Percentiles rank a stretch among this genome's conserved stretches.
phyloP scores from a whole-genome alignment of 2,888 invertebrate genomes.

The Thecocarcelia acutangulata region DNA sequence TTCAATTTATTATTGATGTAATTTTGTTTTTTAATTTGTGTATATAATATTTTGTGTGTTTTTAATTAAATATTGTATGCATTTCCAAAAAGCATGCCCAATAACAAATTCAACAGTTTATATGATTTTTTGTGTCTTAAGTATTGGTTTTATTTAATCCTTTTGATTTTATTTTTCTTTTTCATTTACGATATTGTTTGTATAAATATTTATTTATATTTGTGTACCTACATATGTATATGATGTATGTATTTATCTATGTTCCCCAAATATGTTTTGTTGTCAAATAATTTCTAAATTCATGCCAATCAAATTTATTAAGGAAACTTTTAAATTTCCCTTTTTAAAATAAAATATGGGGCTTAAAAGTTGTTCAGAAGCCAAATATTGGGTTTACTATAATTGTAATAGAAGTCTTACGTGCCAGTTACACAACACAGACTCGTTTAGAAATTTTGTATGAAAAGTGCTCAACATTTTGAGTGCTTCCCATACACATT shows the following conservation, averaged over 20 bases:
- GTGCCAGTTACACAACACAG: too few species aligned
- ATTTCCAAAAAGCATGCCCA: constrained; percentile 64
- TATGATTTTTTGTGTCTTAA: constrained; percentile 47
- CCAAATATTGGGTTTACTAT: too few species aligned
- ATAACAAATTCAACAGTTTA: constrained; percentile 69
- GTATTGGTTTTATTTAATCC: constrained; percentile 9
- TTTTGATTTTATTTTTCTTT: constrained; percentile 15
- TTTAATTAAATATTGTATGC: constrained; percentile 61
- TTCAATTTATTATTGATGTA: not conserved
- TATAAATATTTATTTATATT: constrained; percentile 68
- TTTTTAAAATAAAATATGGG: too few species aligned
- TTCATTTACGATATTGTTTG: constrained; percentile 74
- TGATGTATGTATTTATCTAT: constrained; percentile 52
- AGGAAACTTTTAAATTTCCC: not conserved
- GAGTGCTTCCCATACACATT: too few species aligned
- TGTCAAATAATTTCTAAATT: constrained; percentile 30
- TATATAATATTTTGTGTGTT: constrained; percentile 38
- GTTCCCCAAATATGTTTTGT: constrained; percentile 45
- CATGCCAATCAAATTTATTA: not conserved
- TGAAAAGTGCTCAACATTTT: too few species aligned
- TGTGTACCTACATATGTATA: constrained; percentile 42
- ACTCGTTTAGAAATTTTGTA: too few species aligned
- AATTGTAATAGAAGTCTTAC: too few species aligned
- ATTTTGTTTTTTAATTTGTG: not conserved
- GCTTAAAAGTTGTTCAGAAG: too few species aligned